Percentiles rank a stretch among this genome's conserved stretches.
phyloP scores from a whole-genome alignment of 2,888 invertebrate genomes.

The Baronia brevicornis region DNA sequence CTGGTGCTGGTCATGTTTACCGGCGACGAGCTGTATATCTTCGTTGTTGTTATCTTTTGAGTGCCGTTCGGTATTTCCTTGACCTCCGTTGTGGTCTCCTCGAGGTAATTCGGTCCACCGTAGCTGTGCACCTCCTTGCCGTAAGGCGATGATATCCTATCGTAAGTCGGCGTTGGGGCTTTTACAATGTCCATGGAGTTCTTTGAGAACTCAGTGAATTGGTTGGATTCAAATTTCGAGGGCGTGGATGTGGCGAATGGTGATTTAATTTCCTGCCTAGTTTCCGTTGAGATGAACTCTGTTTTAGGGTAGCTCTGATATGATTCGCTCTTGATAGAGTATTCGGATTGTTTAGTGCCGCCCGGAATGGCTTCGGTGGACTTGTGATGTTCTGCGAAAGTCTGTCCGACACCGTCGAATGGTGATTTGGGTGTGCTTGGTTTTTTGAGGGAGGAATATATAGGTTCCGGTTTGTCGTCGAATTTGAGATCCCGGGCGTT shows the following conservation, averaged over 20 bases:
- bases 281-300: constrained; percentile 48
- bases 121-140: constrained; percentile 55
- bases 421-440: constrained; percentile 31
- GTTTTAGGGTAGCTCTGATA: constrained; percentile 60
- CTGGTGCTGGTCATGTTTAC: constrained; percentile 67
- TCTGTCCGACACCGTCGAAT: constrained; percentile 58
- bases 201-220: constrained; percentile 27
- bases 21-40: constrained; percentile 74
- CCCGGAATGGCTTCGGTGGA: constrained; percentile 63
- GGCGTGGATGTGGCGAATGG: constrained; percentile 60
- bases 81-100: constrained; percentile 69
- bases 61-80: constrained; percentile 74
- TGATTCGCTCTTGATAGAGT: constrained; percentile 54
- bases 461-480: constrained; percentile 57
- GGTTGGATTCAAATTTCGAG: constrained; percentile 42
- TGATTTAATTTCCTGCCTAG: constrained; percentile 50
- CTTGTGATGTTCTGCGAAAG: constrained; percentile 59
- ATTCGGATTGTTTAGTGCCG: constrained; percentile 60
- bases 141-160: constrained; percentile 60
- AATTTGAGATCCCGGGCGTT: constrained; percentile 68
- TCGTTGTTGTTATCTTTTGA: constrained; percentile 73
- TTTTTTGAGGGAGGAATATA: constrained; percentile 58
- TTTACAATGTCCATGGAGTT: constrained; percentile 53
- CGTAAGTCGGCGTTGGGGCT: constrained; percentile 56
- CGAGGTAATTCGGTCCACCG: constrained; percentile 63